phyloP scores from a whole-genome alignment of 2,888 invertebrate genomes.

The Hypercompe scribonia region DNA sequence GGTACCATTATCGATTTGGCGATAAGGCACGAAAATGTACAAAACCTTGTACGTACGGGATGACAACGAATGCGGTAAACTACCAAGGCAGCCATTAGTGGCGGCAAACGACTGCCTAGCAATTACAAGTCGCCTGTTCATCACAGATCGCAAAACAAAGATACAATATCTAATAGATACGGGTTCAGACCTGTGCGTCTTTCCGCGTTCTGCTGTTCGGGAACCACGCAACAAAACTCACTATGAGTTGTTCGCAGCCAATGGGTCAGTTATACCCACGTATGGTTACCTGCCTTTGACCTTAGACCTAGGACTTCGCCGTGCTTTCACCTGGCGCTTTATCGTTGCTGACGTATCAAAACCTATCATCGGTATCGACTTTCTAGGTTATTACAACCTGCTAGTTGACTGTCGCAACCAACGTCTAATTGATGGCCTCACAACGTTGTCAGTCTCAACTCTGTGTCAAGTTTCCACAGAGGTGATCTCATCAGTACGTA shows the following conservation, averaged over 20 bases:
- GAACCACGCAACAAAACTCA: conserved; percentile 30
- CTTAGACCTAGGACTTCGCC: conserved; percentile 34
- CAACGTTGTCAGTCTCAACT: conserved; percentile 19
- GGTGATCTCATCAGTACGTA: conserved; percentile 27
- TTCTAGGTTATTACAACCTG: conserved; percentile 22
- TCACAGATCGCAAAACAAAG: conserved; percentile 22
- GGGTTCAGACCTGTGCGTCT: conserved; percentile 44
- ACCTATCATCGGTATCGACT: conserved; percentile 49
- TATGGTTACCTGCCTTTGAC: conserved; percentile 32
- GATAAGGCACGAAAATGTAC: background rate
- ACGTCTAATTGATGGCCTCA: conserved; percentile 22
- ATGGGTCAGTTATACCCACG: conserved; percentile 51
- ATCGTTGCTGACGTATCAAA: conserved; percentile 57
- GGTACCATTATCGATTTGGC: background rate
- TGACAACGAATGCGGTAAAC: conserved; percentile 39
- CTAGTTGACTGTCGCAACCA: conserved; percentile 23
- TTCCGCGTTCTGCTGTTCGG: conserved; percentile 24
- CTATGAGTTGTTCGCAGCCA: conserved; percentile 52
- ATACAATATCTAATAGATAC: conserved; percentile 39
- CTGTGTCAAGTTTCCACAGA: conserved; percentile 9
- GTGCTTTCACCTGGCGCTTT: conserved; percentile 56
- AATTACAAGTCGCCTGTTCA: conserved; percentile 9
- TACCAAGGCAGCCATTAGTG: conserved; percentile 28
- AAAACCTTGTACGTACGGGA: conserved; percentile 24
- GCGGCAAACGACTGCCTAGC: conserved; percentile 22